Conservation (phyloP, 2,113 vertebrate genomes). For the Taxidea taxus region DNA sequence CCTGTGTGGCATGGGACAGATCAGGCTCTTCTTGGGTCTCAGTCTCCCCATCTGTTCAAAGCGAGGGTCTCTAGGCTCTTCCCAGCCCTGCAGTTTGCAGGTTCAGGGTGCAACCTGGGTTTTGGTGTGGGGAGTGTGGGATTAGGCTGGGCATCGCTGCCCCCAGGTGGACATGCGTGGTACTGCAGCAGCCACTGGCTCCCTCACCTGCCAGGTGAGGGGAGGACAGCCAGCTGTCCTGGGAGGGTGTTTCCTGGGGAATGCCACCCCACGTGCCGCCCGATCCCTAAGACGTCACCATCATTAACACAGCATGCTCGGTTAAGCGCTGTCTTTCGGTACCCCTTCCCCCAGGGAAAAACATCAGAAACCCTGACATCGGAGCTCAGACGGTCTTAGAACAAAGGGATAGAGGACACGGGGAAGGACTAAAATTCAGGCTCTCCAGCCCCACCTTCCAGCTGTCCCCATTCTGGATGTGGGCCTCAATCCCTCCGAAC, state of each 20-base stretch:
- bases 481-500: fast-evolving
- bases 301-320: not conserved
- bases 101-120: not conserved
- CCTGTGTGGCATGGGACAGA: not conserved
- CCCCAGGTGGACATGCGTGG: not conserved
- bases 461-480: fast-evolving
- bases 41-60: not conserved
- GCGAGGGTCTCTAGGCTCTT: not conserved
- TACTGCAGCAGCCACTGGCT: not conserved
- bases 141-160: not conserved
- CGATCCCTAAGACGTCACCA: not conserved
- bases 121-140: fast-evolving
- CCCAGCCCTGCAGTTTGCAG: not conserved
- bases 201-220: not conserved
- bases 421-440: not conserved
- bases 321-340: not conserved
- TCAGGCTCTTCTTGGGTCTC: not conserved
- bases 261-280: not conserved
- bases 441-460: not conserved
- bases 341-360: not conserved
- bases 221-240: fast-evolving
- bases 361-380: not conserved
- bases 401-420: not conserved
- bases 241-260: not conserved
- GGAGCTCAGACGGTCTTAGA: not conserved